Base-by-base conservation (phyloP, 2,888 invertebrate genomes). In the Odontocolon sp. region DNA sequence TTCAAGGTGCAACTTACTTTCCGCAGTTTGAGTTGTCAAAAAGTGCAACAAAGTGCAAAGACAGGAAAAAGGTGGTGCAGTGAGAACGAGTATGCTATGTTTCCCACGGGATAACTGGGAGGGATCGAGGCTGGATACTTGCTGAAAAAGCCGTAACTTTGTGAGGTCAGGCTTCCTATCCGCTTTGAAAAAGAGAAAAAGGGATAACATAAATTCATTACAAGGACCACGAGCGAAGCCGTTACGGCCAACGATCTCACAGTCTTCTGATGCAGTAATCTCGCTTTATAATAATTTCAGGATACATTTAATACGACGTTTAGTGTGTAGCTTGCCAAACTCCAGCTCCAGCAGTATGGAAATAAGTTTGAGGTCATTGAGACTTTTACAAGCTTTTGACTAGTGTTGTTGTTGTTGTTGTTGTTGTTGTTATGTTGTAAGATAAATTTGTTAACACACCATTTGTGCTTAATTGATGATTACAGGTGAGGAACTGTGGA, bases 401-500 rank as follows among this genome's bases (percentile, higher is more conserved):
- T n/a, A n/a, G n/a, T n/a, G n/a, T n/a, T n/a, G n/a, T n/a, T n/a
- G n/a, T n/a, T n/a, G n/a, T n/a, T n/a, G n/a, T n/a, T n/a, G n/a
- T n/a, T n/a, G n/a, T n/a, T n/a, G n/a, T n/a, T n/a, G n/a, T n/a
- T n/a, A n/a, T n/a, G n/a, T n/a, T n/a, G n/a, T n/a, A n/a, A n/a
- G n/a, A 38, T 38, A 2, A n/a, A 38, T 8, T 8, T 5, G n/a
- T 50, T n/a, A 9, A 1, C 11, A 26, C 14, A 38, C 6, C n/a
- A 33, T 28, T 14, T 16, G 2, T 26, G n/a, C 6, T n/a, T 63
- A 9, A 21, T 33, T 70, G 54, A 57, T 72, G 54, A 71, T 83
- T 82, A 1, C 81, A 89, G 88, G 87, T 85, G 85, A 85, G 78
- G 81, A 85, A 80, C 82, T 81, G 87, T 84, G 86, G 85, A 85